Percentiles rank a stretch among this genome's conserved stretches.
Conservation (phyloP, 2,888 invertebrate species). For the Trachelus iudaicus region DNA sequence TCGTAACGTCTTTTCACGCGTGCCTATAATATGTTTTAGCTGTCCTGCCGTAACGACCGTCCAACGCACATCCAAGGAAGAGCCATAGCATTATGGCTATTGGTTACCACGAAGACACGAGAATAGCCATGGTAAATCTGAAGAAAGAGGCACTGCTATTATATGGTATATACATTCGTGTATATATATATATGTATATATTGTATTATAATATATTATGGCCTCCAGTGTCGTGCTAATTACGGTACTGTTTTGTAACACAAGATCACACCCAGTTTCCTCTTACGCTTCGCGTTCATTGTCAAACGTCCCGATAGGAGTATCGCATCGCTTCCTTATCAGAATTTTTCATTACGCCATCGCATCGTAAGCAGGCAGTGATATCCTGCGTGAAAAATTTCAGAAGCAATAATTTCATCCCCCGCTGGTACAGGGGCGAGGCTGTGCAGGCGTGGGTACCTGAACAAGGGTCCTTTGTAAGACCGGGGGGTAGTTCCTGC, state of each 20-base stretch:
- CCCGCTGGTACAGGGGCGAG: background rate
- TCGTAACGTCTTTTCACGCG: slow-evolving; percentile 5
- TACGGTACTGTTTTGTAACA: slow-evolving; percentile 57
- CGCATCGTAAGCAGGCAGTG: background rate
- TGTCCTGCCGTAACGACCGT: slow-evolving; percentile 8
- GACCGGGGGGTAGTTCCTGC: background rate
- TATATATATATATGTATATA: background rate
- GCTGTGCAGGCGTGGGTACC: background rate
- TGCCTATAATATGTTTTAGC: background rate
- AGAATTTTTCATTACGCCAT: background rate
- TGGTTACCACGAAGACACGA: background rate
- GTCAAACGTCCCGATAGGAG: background rate
- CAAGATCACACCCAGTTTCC: slow-evolving; percentile 46
- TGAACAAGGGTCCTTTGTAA: background rate
- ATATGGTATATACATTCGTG: background rate
- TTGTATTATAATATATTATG: background rate
- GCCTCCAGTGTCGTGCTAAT: slow-evolving; percentile 38
- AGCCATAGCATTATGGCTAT: background rate
- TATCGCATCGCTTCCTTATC: background rate
- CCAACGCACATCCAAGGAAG: slow-evolving; percentile 1
- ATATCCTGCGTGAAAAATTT: background rate
- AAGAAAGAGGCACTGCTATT: background rate
- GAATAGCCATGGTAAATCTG: background rate
- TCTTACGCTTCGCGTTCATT: slow-evolving; percentile 37
- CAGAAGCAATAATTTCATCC: background rate